A percentile compares a stretch with the other conserved stretches of the same genome.
Conservation (phyloP, 2,888 invertebrate species). For the Galerucella calmariensis region DNA sequence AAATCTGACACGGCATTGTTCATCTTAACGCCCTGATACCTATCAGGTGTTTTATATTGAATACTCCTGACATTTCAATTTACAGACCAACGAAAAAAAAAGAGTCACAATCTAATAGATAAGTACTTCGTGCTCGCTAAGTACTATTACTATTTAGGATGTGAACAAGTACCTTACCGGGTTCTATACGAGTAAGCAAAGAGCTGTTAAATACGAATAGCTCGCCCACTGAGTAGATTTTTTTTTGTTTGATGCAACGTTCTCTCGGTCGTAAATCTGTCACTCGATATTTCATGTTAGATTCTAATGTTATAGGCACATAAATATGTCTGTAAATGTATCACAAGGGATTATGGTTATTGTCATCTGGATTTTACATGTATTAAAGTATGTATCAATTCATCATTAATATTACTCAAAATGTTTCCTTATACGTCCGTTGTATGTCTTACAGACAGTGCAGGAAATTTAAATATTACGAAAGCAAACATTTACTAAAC, state of each 20-base stretch:
- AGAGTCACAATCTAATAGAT: background rate
- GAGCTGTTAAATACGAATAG: background rate
- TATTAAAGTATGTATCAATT: background rate
- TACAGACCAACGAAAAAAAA: background rate
- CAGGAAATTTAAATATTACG: too few species aligned
- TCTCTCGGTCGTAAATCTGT: constrained; percentile 7
- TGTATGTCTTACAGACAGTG: too few species aligned
- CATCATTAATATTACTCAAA: background rate
- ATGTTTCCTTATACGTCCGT: background rate
- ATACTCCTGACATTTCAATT: constrained; percentile 3
- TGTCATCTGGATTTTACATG: background rate
- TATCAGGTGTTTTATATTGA: background rate
- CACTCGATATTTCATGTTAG: constrained; percentile 2
- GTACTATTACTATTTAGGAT: background rate
- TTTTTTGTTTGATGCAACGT: background rate
- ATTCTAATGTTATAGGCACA: background rate
- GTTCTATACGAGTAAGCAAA: background rate
- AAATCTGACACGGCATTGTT: background rate
- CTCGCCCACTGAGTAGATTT: constrained; percentile 6
- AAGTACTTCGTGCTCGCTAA: background rate
- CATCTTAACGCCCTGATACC: constrained; percentile 1
- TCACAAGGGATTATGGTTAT: constrained; percentile 7
- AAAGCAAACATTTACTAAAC: too few species aligned
- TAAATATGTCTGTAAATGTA: constrained; percentile 1
- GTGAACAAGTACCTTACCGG: background rate